Evolutionary conservation across 2,888 invertebrate genomes (phyloP), one percentile per base, ranked within the genome.

Genomic region (Xestia xanthographa): DNA sequence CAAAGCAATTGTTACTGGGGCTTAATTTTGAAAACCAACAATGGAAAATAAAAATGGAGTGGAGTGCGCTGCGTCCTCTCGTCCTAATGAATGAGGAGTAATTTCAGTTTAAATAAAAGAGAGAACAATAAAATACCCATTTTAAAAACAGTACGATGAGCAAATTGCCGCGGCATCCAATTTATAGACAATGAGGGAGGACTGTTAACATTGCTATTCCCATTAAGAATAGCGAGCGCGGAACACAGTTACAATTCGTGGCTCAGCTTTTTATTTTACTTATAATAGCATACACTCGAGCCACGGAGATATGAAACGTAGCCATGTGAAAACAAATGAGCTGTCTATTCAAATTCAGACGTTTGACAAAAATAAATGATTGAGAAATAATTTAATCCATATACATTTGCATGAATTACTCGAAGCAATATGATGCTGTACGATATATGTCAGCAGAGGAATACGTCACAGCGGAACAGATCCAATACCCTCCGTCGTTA

Each of bases 21-120:
- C 94, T 95, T 95, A 95, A 95, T 95, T 95, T 96, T 92, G 93
- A 95, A 95, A 95, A 95, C 94, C 95, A 95, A 95, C 95, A 95
- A 95, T 95, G 95, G 93, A 93, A 95, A 94, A 95, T 95, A 95
- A 95, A 95, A 95, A 94, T 93, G 92, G 91, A 94, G 90, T 93
- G 87, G 92, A 95, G 93, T 93, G 92, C 92, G 93, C 93, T 90
- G 91, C 94, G 92, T 93, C 92, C 93, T 91, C 92, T 92, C 90
- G 86, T 91, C 92, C 94, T 95, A 95, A 95, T 96, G 95, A 96
- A 95, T 95, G 95, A 94, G 94, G 93, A 94, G 94, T 94, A 95
- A 95, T 95, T 95, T 95, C 93, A 95, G 94, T 94, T 94, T 94
- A 95, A 95, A 95, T 95, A 95, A 95, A 95, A 93, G 94, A 92